Base-by-base conservation (phyloP, 1,140 invertebrate species). In the Aleiodes sp. region DNA sequence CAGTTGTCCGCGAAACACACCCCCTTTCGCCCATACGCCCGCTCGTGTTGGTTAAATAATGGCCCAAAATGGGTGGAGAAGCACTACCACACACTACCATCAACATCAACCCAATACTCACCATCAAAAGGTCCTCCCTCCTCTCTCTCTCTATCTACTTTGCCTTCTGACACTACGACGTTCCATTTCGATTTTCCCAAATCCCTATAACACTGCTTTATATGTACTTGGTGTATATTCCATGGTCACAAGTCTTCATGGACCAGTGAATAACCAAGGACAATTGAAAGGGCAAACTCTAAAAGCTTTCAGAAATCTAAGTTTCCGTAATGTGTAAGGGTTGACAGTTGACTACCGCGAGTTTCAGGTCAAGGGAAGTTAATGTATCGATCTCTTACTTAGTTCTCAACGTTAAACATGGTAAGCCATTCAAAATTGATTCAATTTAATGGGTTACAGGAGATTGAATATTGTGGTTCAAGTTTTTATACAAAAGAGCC, bases 31-130 rank as follows among this genome's bases (percentile, higher is more conserved):
- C 69, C 71, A 74, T 73, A 65, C 69, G 76, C 70, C 75, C 65
- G 70, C 72, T 73, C 67, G 76, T 83, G 83, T 84, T 83, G 80
- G 80, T 78, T 85, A 86, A 86, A 86, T 86, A 86, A 86, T 86
- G 79, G 75, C 73, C 76, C 70, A 65, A 59, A 52, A 79, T 76
- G 78, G 78, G 82, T 43, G 39, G 39, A 43, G 39, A 14, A 43
- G 39, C 39, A 43, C n/a, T 52, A 52, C 46, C 46, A 52, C 46
- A 52, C 46, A 10, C 31, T 52, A 52, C 46, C 46, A 52, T 52
- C 46, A 52, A 52, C 46, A 52, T 52, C 31, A 35, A 10, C 31
- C 31, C 4, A 35, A 10, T 35, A 35, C 4, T 10, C 46, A 24
- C 46, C 12, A 52, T 52, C 46, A 24, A 52, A 24, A 52, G 46